Evolutionary conservation across 2,888 invertebrate species (phyloP), one percentile per base, ranked within the genome.

Genomic region (Nomada goodeniana): DNA sequence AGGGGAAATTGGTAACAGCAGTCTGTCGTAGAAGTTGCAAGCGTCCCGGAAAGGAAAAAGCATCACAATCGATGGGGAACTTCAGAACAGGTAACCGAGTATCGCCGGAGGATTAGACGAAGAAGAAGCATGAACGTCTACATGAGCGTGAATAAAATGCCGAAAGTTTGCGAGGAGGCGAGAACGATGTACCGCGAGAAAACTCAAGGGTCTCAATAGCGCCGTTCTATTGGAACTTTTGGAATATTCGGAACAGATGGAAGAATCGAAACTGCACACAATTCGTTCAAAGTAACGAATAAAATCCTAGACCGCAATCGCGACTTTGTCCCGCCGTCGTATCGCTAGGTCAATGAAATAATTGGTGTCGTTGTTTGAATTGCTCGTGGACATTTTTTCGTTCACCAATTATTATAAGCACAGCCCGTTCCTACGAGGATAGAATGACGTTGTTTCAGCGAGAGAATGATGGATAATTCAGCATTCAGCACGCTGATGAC

Each of bases 51-150:
- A 53, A 42, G 63, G 59, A 50, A 26, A 47, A 68, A 63, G 57
- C 57, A 36, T 64, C 65, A 26, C 74, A 47, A 80, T 74, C 60
- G 81, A 70, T 36, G 72, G 81, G 65, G 69, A 74, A 81, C 61
- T 80, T 69, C 68, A 60, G 29, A 80, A 29, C 80, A 53, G 26
- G 68, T 55, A 80, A 67, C 74, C 50, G 59, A 80, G 74, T 79
- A 68, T 23, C 64, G 7, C n/a, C 23, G 70, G 70, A 70, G 68
- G 76, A 82, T 81, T 81, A 76, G 29, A 52, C 42, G 57, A 68
- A 55, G 70, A 65, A 76, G 71, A 55, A 69, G 63, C 50, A 18
- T 53, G 68, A 63, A 60, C 59, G 68, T 69, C 68, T 69, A 65
- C 68, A 52, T 60, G 42, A 65, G 29, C 26, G 53, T 57, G 82